Base-by-base conservation (phyloP, 2,888 invertebrate species). In the Andrena fulva region DNA sequence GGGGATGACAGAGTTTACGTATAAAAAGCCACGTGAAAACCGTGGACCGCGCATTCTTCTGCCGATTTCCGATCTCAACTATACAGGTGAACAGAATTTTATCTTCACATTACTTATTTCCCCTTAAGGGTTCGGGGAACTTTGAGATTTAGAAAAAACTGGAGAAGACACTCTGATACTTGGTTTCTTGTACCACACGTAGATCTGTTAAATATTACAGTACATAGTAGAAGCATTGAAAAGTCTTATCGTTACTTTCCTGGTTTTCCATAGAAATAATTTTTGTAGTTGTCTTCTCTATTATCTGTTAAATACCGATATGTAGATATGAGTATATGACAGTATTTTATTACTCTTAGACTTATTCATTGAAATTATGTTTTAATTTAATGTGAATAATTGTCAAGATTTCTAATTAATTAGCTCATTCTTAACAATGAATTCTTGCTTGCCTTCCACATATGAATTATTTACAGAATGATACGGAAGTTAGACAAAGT, bases 1-100 rank as follows among this genome's bases (percentile, higher is more conserved):
- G 60, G 29, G 82, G 77, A 84, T 79, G 82, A 82, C 68, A 71
- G 50, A 6, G 74, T 60, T 63, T 33, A 64, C 64, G 78, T 87
- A 89, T 91, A 90, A 90, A 90, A 89, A 87, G 85, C 85, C 78
- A 68, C 35, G 73, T 79, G 60, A 50, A 63, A 50, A 35, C 74
- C 0, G 63, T 69, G 67, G 60, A 59, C 27, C 60, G 69, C 70
- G 76, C 79, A 82, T 84, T 88, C 73, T 69, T 66, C 60, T 69
- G 68, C 60, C 67, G 75, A 70, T 85, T 85, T 76, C 54, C 54
- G 67, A 8, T 69, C 60, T 29, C 27, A 48, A 76, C 20, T 77
- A 77, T 33, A 74, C 80, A 85, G 80, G 77, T 88, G 72, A 87
- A 80, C 27, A 24, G 31, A 54, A 7, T 60, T 52, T 64, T 29